Percentiles rank a stretch among this genome's conserved stretches.
phyloP scores from a whole-genome alignment of 37 sponge, comb jelly and placozoan genomes.

The Theonella swinhoei region DNA sequence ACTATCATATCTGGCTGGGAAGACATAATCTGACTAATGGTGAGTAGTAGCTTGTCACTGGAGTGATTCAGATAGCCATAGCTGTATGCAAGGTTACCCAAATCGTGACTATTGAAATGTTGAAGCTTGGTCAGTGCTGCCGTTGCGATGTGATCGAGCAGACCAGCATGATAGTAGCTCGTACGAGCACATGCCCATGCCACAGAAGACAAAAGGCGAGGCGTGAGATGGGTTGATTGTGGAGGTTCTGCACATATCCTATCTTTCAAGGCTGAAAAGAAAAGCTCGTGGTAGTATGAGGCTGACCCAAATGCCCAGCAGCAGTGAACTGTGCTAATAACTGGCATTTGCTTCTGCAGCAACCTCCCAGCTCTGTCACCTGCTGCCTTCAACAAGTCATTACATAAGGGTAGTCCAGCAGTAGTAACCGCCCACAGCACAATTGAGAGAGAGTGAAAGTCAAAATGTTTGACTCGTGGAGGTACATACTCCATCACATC shows the following conservation, averaged over 20 bases:
- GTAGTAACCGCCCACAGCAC: not conserved
- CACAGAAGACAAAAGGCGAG: not conserved
- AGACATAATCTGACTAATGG: not conserved
- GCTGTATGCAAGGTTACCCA: conserved; percentile 28
- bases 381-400: not conserved
- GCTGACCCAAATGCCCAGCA: not conserved
- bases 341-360: not conserved
- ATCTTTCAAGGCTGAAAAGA: not conserved
- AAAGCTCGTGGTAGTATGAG: not conserved
- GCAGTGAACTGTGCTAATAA: not conserved
- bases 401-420: not conserved
- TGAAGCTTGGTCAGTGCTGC: not conserved
- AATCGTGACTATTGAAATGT: conserved; percentile 28
- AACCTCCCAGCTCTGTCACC: not conserved
- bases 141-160: conserved; percentile 23
- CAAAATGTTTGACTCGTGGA: not conserved
- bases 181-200: not conserved
- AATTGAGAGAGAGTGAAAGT: not conserved
- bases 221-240: not conserved
- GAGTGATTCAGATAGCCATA: conserved; percentile 47
- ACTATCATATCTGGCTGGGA: not conserved
- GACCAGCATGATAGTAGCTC: conserved; percentile 19
- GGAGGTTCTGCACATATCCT: not conserved
- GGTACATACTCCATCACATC: not conserved
- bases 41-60: not conserved